These are phyloP conservation scores for Ips typographus DNA, from an alignment of 1,140 invertebrate species.

Conservation along the genomic window DNA sequence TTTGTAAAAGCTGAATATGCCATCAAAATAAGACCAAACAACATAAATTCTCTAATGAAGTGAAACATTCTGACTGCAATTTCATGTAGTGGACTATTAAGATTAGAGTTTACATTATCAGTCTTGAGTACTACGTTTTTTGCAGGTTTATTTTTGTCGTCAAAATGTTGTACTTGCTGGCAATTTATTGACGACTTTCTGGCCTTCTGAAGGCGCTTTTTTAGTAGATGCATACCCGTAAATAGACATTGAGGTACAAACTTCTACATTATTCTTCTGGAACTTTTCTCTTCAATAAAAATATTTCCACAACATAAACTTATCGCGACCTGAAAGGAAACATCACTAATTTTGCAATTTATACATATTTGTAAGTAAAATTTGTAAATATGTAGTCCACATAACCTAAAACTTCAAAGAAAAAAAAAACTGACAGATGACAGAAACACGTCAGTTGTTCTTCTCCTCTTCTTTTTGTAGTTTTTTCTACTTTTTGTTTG, in stretches of 20 bases:
- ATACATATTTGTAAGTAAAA: too few species aligned
- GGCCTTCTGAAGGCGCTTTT: slow-evolving; percentile 27
- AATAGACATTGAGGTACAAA: slow-evolving; percentile 17
- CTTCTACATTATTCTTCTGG: too few species aligned
- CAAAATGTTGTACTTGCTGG: slow-evolving; percentile 16
- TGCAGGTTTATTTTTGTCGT: slow-evolving; percentile 33
- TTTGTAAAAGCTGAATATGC: slow-evolving; percentile 63
- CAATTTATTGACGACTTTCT: slow-evolving; percentile 14
- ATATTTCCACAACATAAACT: too few species aligned
- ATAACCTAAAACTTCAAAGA: too few species aligned
- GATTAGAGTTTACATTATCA: slow-evolving; percentile 25
- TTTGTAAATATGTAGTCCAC: too few species aligned
- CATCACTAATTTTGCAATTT: too few species aligned
- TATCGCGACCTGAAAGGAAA: too few species aligned
- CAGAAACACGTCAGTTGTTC: too few species aligned
- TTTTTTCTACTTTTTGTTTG: too few species aligned
- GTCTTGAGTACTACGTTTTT: slow-evolving; percentile 18
- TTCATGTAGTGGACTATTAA: slow-evolving; percentile 28
- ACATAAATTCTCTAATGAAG: slow-evolving; percentile 46
- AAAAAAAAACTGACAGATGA: too few species aligned
- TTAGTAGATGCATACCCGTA: slow-evolving; percentile 36
- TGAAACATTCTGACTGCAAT: slow-evolving; percentile 45
- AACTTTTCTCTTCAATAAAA: too few species aligned
- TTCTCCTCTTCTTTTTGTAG: too few species aligned
- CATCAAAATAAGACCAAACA: slow-evolving; percentile 57